Evolutionary conservation across 2,888 invertebrate species (phyloP), one percentile per base, ranked within the genome.

Genomic region (Rhagium mordax): DNA sequence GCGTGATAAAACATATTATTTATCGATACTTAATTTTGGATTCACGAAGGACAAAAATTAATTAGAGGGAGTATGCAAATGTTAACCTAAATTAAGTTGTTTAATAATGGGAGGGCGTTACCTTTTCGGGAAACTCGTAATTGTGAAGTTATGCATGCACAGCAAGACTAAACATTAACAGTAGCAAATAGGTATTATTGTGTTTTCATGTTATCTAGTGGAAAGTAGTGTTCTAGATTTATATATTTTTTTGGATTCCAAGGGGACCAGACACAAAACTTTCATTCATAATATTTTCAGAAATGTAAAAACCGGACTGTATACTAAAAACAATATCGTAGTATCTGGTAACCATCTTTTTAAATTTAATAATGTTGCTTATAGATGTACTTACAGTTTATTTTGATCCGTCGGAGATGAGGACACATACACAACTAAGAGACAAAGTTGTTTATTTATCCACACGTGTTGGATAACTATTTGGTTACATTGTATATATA

Each of bases 11-110:
- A 24, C 20, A 33, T 69, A n/a, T 29, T 55, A n/a, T 29, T 29
- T 29, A 33, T 59, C 59, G 18, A 59, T 59, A 59, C 3, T 33
- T 33, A n/a, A 18, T 33, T 59, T 33, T 6, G 10, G 59, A 59
- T 59, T 59, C 59, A 59, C 16, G 59, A 29, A 59, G 16, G 29
- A 59, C 27, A 59, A 33, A 33, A 59, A 59, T 33, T 59, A 62
- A 62, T 62, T 24, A 24, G 21, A 15, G n/a, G 15, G 6, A 16
- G 47, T 62, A 62, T 62, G 62, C 62, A 48, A 62, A 62, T 62
- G 18, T 24, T 48, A 62, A 48, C 62, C 62, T 62, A 21, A 49
- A 62, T 62, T 48, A 21, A n/a, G 24, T 20, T 47, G 4, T 20
- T 24, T 48, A 10, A 10, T 62, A 24, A 24, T 24, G 27, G 16